Percentiles rank a stretch among this genome's conserved stretches.
Evolutionary conservation across 2,113 vertebrate species (phyloP).

Genomic region (Alaudala cheleensis): DNA sequence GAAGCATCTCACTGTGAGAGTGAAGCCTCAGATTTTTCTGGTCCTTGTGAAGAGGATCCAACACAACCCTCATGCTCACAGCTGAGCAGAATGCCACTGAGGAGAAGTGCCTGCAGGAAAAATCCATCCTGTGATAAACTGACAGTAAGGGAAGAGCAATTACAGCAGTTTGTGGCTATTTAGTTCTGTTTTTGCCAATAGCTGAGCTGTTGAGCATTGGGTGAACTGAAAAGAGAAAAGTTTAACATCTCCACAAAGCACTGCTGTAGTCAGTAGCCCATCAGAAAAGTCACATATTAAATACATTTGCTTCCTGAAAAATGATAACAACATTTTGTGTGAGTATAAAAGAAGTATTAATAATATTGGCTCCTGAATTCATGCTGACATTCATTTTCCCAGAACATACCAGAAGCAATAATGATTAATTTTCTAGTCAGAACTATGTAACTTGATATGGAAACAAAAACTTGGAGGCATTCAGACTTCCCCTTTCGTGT

Average conservation of each 20-base stretch:
- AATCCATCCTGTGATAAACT: conserved; percentile 23
- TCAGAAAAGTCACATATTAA: not conserved
- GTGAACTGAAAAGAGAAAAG: not conserved
- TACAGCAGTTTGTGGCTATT: not conserved
- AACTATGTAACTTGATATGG: not conserved
- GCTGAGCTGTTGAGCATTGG: not conserved
- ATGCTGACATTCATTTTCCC: not conserved
- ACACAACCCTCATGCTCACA: not conserved
- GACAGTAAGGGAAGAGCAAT: not conserved
- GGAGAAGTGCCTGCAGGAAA: not conserved
- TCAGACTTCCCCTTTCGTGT: not conserved
- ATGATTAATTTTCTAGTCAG: not conserved
- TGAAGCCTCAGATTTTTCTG: not conserved
- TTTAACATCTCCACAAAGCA: not conserved
- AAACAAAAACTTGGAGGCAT: not conserved
- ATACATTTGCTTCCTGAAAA: not conserved
- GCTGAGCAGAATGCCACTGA: not conserved
- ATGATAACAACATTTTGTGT: not conserved
- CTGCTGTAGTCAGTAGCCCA: not conserved
- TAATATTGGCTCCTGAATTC: not conserved
- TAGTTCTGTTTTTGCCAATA: not conserved
- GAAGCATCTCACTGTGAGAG: not conserved
- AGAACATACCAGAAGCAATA: not conserved
- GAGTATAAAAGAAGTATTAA: not conserved
- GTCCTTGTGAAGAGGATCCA: not conserved